These are phyloP conservation scores for Ephialtes manifestator DNA, from an alignment of 2,888 invertebrate species.

Conservation along the genomic window DNA sequence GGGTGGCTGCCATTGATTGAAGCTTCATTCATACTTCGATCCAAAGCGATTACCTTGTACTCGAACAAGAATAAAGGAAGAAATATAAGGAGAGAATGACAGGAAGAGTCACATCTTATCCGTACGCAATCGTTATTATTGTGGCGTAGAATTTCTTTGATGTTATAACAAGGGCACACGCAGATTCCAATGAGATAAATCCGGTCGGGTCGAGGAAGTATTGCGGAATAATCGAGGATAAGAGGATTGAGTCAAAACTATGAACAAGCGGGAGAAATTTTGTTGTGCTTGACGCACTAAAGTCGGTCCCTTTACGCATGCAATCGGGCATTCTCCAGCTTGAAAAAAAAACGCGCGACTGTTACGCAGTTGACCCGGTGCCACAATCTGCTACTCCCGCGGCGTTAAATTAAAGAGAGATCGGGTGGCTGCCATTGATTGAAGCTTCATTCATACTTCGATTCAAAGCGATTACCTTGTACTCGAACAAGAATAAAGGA, in stretches of 20 bases:
- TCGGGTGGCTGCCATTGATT: not conserved
- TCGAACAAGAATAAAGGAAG: slow-evolving; percentile 8
- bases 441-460: slow-evolving; percentile 46
- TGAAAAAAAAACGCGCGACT: slow-evolving; percentile 16
- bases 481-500: slow-evolving; percentile 15
- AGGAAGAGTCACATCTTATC: slow-evolving; percentile 35
- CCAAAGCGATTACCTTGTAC: slow-evolving; percentile 14
- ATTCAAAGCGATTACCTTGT: slow-evolving; percentile 32
- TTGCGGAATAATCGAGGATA: slow-evolving; percentile 53
- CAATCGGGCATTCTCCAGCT: not conserved
- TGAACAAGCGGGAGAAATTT: slow-evolving; percentile 7
- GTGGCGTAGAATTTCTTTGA: slow-evolving; percentile 43
- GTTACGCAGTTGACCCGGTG: slow-evolving; percentile 1
- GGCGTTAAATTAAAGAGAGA: slow-evolving; percentile 12
- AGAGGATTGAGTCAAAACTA: slow-evolving; percentile 1
- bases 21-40: slow-evolving; percentile 51
- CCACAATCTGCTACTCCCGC: slow-evolving; percentile 36
- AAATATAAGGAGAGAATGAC: slow-evolving; percentile 16
- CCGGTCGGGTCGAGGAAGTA: slow-evolving; percentile 29
- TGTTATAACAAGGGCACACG: slow-evolving; percentile 28
- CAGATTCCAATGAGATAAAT: slow-evolving; percentile 67
- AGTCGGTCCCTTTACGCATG: too few relatives aligned
- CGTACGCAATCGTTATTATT: slow-evolving; percentile 36
- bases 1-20: slow-evolving; percentile 6
- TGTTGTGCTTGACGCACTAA: not conserved